Percentiles rank a stretch among this genome's conserved stretches.
phyloP scores from a whole-genome alignment of 2,113 vertebrate species.

The Machaerirhynchus nigripectus region DNA sequence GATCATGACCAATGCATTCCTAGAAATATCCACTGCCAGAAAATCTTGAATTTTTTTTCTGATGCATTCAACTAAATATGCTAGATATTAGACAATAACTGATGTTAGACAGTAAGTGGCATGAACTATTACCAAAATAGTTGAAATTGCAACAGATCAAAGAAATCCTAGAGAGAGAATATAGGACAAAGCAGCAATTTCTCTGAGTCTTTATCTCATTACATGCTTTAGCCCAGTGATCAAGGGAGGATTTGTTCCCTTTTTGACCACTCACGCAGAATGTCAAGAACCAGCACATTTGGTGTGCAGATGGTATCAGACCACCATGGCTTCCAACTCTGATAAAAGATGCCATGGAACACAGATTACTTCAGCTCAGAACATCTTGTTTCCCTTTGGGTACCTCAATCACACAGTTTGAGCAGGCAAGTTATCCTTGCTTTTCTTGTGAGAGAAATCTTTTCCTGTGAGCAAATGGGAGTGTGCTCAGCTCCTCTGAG shows the following conservation, averaged over 20 bases:
- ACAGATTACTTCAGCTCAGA: background rate
- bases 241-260: slow-evolving; percentile 1
- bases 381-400: background rate
- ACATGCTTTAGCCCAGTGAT: background rate
- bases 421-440: background rate
- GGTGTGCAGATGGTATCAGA: slow-evolving; percentile 31
- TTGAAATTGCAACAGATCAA: background rate
- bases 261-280: background rate
- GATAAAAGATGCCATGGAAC: background rate
- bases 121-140: background rate
- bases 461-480: background rate
- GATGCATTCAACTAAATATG: background rate
- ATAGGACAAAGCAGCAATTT: background rate
- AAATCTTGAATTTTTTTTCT: background rate
- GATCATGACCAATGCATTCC: background rate
- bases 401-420: background rate
- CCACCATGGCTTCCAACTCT: background rate
- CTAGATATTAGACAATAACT: background rate
- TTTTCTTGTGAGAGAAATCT: background rate
- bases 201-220: background rate
- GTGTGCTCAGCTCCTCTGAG: background rate
- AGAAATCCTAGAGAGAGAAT: background rate
- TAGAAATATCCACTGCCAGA: background rate
- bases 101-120: background rate
- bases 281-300: slow-evolving; percentile 20